phyloP scores from a whole-genome alignment of 2,797 vertebrate species.

The Cyprinella venusta region DNA sequence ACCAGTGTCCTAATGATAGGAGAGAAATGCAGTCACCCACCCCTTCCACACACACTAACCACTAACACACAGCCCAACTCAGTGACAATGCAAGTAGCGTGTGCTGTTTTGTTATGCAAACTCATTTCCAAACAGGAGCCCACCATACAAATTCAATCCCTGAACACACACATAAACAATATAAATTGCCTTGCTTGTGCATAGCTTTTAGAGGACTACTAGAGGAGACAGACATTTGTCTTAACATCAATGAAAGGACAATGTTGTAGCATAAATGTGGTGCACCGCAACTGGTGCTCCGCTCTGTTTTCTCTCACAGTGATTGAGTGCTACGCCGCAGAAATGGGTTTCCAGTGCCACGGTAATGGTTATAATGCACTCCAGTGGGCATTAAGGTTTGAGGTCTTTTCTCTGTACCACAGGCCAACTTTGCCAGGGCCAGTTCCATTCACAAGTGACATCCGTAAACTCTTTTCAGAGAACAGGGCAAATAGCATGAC shows the following conservation, averaged over 20 bases:
- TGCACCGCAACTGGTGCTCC: slow-evolving; percentile 13
- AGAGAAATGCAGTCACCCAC: slow-evolving; percentile 31
- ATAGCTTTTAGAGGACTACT: not conserved
- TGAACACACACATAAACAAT: slow-evolving; percentile 8
- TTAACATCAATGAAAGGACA: slow-evolving; percentile 25
- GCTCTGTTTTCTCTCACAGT: slow-evolving; percentile 60
- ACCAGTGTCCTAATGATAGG: slow-evolving; percentile 51
- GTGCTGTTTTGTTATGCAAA: slow-evolving; percentile 61
- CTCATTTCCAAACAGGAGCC: slow-evolving; percentile 50
- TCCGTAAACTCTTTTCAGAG: slow-evolving; percentile 45
- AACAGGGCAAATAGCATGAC: slow-evolving; percentile 13
- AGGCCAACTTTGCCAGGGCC: slow-evolving; percentile 8
- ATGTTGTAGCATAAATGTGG: slow-evolving; percentile 19
- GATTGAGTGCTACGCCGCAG: slow-evolving; percentile 58
- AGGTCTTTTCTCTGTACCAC: slow-evolving; percentile 50
- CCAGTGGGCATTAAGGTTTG: slow-evolving; percentile 47
- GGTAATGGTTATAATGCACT: slow-evolving; percentile 50
- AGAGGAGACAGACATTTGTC: slow-evolving; percentile 3
- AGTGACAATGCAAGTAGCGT: slow-evolving; percentile 27
- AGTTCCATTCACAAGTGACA: slow-evolving; percentile 37
- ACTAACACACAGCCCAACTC: slow-evolving; percentile 22
- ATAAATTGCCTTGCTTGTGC: not conserved
- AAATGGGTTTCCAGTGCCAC: slow-evolving; percentile 53
- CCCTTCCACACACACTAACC: slow-evolving; percentile 5
- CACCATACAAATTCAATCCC: slow-evolving; percentile 11